Conservation (phyloP, 2,113 vertebrate species). For the Sardina pilchardus region DNA sequence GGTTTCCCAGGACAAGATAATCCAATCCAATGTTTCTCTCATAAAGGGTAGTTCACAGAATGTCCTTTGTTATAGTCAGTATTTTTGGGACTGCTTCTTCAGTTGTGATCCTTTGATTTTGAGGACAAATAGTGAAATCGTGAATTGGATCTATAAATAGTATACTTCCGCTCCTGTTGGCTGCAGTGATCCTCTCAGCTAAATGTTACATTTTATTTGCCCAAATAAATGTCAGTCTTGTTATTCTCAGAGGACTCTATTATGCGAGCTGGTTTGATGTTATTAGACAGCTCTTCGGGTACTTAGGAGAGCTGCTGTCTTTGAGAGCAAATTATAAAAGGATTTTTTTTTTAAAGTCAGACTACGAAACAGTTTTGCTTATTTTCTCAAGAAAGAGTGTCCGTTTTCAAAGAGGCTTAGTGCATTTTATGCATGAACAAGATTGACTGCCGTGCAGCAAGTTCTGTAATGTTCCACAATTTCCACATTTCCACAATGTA, state of each 20-base stretch:
- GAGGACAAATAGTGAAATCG: not conserved
- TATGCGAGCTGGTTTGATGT: not conserved
- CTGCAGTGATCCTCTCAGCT: not conserved
- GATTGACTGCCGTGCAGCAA: no score
- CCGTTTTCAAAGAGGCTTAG: no score
- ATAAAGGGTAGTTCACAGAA: not conserved
- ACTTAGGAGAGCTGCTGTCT: not conserved
- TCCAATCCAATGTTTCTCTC: not conserved
- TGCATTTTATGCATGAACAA: no score
- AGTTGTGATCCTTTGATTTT: not conserved
- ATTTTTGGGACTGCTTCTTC: not conserved
- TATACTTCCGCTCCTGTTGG: not conserved
- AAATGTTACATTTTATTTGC: not conserved
- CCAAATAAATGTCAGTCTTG: not conserved
- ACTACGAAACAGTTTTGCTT: no score
- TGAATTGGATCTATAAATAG: not conserved
- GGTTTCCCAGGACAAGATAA: constrained; percentile 8
- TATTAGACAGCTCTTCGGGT: no score
- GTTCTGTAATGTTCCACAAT: no score
- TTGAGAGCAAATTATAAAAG: no score
- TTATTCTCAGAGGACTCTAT: not conserved
- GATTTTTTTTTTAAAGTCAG: no score
- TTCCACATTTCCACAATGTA: no score
- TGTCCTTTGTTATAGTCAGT: not conserved
- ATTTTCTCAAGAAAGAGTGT: no score